These are phyloP conservation scores for Rotaria sp. DNA, from an alignment of 2,888 invertebrate genomes.

Conservation along the genomic window DNA sequence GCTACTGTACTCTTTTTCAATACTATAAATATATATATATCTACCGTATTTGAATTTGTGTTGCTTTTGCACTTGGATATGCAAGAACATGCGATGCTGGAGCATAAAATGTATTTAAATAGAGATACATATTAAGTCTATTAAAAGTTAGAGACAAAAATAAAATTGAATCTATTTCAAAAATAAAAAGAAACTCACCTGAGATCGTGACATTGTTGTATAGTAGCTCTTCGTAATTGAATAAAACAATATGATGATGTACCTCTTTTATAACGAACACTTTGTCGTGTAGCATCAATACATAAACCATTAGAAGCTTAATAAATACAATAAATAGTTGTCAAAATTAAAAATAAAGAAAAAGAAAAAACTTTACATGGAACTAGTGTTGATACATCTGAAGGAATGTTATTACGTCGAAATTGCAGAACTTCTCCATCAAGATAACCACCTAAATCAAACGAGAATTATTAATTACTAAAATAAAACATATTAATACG, in stretches of 20 bases:
- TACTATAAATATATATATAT: not conserved
- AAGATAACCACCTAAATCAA: not conserved
- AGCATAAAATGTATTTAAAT: not conserved
- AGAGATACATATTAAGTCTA: slow-evolving; percentile 3
- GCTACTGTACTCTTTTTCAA: no score
- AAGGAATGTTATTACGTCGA: not conserved
- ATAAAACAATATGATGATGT: not conserved
- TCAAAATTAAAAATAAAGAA: not conserved
- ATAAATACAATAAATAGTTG: not conserved
- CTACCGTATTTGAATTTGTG: not conserved
- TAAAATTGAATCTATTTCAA: no score
- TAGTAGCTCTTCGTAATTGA: not conserved
- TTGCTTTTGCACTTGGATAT: not conserved
- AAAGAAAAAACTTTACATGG: not conserved
- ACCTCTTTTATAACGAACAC: not conserved
- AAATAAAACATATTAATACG: not conserved
- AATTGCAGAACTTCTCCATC: not conserved
- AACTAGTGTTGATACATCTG: not conserved
- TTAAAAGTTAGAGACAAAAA: no score
- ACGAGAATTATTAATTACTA: not conserved
- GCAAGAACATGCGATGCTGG: not conserved
- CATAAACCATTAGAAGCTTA: not conserved
- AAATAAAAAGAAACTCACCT: not conserved
- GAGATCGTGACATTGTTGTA: not conserved
- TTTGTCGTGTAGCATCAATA: not conserved